phyloP scores from a whole-genome alignment of 1,140 invertebrate genomes.

The Drosophila albomicans region DNA sequence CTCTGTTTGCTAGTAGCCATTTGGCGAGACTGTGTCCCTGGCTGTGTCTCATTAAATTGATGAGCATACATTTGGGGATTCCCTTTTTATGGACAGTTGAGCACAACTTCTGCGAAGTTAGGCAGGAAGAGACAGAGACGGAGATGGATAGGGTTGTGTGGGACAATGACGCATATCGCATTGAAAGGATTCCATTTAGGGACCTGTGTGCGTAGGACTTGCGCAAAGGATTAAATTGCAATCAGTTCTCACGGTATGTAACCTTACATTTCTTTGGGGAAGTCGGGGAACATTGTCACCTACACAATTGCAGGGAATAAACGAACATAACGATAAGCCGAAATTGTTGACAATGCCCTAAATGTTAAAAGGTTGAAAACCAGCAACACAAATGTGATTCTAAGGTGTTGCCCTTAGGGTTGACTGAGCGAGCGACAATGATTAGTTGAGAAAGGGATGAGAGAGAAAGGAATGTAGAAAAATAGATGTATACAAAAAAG shows the following conservation, averaged over 20 bases:
- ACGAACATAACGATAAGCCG: constrained; percentile 36
- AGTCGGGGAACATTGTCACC: constrained; percentile 32
- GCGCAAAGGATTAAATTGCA: constrained; percentile 69
- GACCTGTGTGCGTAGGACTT: constrained; percentile 22
- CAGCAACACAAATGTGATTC: constrained; percentile 16
- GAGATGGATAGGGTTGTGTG: constrained; percentile 19
- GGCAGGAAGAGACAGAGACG: not conserved
- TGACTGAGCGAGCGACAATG: constrained; percentile 60
- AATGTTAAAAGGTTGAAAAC: constrained; percentile 68
- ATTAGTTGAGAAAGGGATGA: constrained; percentile 30
- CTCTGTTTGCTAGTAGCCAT: constrained; percentile 44
- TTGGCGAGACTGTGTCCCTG: constrained; percentile 28
- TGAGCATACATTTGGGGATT: constrained; percentile 66
- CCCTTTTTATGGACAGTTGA: constrained; percentile 40
- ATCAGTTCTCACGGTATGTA: constrained; percentile 64
- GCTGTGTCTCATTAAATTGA: constrained; percentile 59
- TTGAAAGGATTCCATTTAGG: constrained; percentile 8
- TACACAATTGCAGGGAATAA: constrained; percentile 49
- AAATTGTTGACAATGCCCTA: constrained; percentile 40
- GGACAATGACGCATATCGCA: constrained; percentile 36
- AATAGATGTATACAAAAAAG: constrained; percentile 17
- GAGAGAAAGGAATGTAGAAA: constrained; percentile 18
- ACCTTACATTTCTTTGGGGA: constrained; percentile 47
- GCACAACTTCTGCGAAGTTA: not conserved
- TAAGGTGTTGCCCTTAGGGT: constrained; percentile 62